Conservation (phyloP, 2,797 vertebrate species). For the Mormyrops boulengeri region DNA sequence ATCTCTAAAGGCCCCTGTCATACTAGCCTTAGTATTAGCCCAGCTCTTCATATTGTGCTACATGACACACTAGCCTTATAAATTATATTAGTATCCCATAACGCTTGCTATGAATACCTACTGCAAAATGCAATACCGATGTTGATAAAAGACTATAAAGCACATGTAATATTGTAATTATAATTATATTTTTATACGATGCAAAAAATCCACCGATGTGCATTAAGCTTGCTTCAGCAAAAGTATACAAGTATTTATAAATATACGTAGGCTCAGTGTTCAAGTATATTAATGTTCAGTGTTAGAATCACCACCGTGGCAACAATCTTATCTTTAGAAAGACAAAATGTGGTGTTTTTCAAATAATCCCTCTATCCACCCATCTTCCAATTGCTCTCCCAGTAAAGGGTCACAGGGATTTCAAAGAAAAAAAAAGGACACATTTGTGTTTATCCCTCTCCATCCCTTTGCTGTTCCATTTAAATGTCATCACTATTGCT, state of each 20-base stretch:
- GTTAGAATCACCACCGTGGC: neutral
- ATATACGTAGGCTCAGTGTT: neutral
- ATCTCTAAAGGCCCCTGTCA: neutral
- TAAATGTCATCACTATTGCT: neutral
- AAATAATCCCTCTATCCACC: neutral
- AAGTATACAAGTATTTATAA: neutral
- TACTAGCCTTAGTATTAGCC: neutral
- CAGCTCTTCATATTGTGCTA: neutral
- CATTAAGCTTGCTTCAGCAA: neutral
- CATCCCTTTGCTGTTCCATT: neutral
- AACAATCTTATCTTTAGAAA: neutral
- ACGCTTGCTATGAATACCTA: neutral
- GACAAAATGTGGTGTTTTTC: neutral
- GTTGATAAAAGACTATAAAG: neutral
- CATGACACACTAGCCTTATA: neutral
- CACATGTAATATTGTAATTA: neutral
- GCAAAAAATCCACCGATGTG: neutral
- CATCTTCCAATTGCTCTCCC: neutral
- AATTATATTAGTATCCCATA: neutral
- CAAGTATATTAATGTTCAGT: neutral
- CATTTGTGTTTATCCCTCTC: neutral
- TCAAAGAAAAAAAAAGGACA: neutral
- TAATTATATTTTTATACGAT: neutral
- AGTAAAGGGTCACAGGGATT: neutral
- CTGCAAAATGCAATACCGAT: neutral